A percentile compares a stretch with the other conserved stretches of the same genome.
Conservation (phyloP, 1,140 invertebrate species). For the Scylla paramamosain region DNA sequence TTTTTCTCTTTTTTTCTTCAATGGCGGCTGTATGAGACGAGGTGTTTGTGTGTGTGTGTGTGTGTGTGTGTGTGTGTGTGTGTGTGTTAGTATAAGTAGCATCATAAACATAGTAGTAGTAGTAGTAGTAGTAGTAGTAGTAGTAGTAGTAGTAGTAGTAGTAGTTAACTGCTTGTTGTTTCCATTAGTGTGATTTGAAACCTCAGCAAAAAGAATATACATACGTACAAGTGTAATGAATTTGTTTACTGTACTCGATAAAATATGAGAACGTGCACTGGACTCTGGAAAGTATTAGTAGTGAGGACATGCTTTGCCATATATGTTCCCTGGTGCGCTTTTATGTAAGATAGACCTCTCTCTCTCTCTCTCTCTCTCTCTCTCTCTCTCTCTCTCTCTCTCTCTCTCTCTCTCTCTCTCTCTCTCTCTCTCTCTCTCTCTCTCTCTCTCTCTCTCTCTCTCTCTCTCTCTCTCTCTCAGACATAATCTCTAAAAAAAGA, state of each 20-base stretch:
- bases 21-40: not conserved
- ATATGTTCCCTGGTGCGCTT: too few relatives aligned
- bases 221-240: too few relatives aligned
- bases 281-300: too few relatives aligned
- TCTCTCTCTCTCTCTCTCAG: not conserved
- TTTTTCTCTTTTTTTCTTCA: too few relatives aligned
- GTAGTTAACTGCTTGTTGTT: too few relatives aligned
- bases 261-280: too few relatives aligned
- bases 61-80: constrained; percentile 43
- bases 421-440: constrained; percentile 29
- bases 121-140: too few relatives aligned
- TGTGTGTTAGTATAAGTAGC: not conserved
- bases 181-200: too few relatives aligned
- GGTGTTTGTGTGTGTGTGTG: constrained; percentile 35
- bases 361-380: not conserved
- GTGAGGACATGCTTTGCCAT: too few relatives aligned
- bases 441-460: not conserved
- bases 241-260: too few relatives aligned
- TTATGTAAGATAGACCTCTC: not conserved
- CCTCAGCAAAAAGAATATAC: too few relatives aligned
- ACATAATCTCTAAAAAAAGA: not conserved
- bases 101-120: not conserved
- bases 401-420: constrained; percentile 38
- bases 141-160: too few relatives aligned
- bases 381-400: constrained; percentile 33